phyloP scores from a whole-genome alignment of 2,113 vertebrate species.

The Mormyrus lacerda region DNA sequence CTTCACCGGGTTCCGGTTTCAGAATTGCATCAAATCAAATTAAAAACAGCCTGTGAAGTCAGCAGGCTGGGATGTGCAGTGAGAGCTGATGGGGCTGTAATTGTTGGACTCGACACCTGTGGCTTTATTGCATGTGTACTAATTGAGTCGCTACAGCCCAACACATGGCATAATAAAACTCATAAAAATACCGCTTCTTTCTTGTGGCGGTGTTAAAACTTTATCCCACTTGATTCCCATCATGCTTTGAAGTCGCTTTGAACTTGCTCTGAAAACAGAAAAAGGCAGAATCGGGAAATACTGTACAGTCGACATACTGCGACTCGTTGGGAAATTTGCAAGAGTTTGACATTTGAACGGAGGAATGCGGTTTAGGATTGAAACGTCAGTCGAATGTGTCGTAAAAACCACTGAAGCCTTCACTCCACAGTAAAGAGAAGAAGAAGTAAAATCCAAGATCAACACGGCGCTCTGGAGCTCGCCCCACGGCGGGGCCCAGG shows the following conservation, averaged over 20 bases:
- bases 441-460: constrained; percentile 65
- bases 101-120: neutral
- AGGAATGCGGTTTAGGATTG: constrained; percentile 50
- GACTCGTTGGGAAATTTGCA: constrained; percentile 50
- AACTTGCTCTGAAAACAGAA: neutral
- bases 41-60: neutral
- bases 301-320: constrained; percentile 36
- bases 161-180: neutral
- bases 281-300: constrained; percentile 43
- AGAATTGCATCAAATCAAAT: neutral
- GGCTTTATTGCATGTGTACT: neutral
- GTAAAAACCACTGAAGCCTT: constrained; percentile 63
- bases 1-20: constrained; percentile 34
- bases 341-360: constrained; percentile 62
- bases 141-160: neutral
- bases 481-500: constrained; percentile 43
- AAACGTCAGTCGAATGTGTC: constrained; percentile 57
- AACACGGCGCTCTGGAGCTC: constrained; percentile 55
- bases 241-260: neutral
- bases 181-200: neutral
- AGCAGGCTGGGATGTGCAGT: neutral
- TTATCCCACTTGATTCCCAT: neutral
- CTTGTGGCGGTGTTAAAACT: neutral
- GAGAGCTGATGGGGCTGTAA: neutral
- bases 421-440: constrained; percentile 64